phyloP scores from a whole-genome alignment of 2,888 invertebrate species.

The Aleiodes leptofemur region DNA sequence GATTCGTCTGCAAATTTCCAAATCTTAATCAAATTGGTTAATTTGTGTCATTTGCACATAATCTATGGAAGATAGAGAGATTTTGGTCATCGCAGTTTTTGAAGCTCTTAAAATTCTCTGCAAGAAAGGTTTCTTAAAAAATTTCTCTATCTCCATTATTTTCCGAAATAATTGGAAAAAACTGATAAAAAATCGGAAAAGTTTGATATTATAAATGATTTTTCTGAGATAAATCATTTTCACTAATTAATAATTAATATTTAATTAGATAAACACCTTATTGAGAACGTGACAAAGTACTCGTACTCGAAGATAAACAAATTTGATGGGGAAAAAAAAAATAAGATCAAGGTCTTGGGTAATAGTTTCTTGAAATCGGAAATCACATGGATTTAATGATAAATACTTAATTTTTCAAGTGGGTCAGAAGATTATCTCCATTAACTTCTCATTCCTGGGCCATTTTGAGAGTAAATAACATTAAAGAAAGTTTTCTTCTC shows the following conservation, averaged over 20 bases:
- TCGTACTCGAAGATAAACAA: background rate
- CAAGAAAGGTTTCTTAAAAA: background rate
- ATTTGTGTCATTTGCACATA: too few relatives aligned
- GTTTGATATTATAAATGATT: too few relatives aligned
- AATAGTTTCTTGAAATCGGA: background rate
- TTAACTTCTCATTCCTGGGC: background rate
- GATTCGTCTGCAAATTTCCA: too few relatives aligned
- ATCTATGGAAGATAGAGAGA: too few relatives aligned
- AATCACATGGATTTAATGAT: background rate
- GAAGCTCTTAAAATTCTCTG: too few relatives aligned
- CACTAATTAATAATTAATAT: too few relatives aligned
- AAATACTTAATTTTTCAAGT: constrained; percentile 6
- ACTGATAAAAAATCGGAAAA: too few relatives aligned
- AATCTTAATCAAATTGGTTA: too few relatives aligned
- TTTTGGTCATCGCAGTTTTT: too few relatives aligned
- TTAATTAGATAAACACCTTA: background rate
- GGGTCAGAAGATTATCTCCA: constrained; percentile 4
- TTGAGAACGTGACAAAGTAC: constrained; percentile 26
- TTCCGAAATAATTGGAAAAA: too few relatives aligned
- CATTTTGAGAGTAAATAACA: background rate
- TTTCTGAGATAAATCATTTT: too few relatives aligned
- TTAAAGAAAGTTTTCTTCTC: background rate
- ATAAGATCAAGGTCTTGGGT: constrained; percentile 23
- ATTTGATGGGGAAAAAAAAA: background rate
- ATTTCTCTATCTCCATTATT: background rate